phyloP scores from a whole-genome alignment of 2,113 vertebrate species.

The Vulpes vulpes region DNA sequence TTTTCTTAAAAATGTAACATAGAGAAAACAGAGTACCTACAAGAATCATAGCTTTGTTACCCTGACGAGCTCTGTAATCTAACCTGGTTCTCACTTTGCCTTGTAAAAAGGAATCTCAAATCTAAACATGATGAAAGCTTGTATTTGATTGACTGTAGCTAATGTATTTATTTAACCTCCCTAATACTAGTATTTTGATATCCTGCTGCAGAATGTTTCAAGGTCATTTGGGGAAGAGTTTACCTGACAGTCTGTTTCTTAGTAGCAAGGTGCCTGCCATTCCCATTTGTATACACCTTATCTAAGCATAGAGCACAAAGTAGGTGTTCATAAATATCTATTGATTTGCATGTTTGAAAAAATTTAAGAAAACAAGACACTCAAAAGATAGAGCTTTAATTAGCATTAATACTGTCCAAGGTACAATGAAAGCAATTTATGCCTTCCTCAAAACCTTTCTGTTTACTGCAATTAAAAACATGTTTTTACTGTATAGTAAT shows the following conservation, averaged over 20 bases:
- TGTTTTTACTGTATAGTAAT: neutral
- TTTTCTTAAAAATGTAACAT: neutral
- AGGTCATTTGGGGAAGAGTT: conserved; percentile 8
- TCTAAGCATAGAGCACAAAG: neutral
- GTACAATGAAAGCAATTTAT: neutral
- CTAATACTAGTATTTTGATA: conserved; percentile 7
- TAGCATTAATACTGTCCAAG: neutral
- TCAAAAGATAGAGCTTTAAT: neutral
- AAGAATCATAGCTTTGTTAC: neutral
- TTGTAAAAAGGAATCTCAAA: conserved; percentile 49
- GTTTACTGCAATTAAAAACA: conserved; percentile 44
- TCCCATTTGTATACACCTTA: neutral
- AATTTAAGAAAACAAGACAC: conserved; percentile 52
- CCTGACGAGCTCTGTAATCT: neutral
- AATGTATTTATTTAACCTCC: neutral
- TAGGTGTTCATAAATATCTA: conserved; percentile 43
- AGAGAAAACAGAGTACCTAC: conserved; percentile 20
- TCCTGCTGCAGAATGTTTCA: neutral
- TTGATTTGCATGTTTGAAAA: conserved; percentile 4
- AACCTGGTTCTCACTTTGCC: neutral
- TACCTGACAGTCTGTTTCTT: neutral
- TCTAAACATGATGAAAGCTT: neutral
- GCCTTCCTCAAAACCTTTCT: neutral
- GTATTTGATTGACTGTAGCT: neutral
- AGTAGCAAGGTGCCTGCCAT: neutral